Evolutionary conservation across 2,888 invertebrate species (phyloP).

Genomic region (Athrips mouffetella): DNA sequence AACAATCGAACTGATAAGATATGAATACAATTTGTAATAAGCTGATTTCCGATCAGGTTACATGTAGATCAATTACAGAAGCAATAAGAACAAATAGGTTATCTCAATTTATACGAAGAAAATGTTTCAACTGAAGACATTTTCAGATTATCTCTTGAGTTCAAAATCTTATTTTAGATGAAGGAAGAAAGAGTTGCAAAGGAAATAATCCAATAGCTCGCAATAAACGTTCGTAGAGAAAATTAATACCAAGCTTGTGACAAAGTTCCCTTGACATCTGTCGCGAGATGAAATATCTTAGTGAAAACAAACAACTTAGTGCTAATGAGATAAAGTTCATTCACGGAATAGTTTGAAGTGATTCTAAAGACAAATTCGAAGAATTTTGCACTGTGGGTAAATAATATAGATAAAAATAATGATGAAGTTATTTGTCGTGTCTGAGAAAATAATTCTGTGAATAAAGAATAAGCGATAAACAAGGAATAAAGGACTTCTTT

Average conservation of each 20-base stretch:
- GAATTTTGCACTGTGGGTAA: background rate
- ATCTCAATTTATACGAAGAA: background rate
- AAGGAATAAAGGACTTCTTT: no score
- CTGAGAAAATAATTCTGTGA: no score
- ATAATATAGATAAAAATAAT: no score
- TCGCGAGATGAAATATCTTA: constrained; percentile 61
- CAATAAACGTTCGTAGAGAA: constrained; percentile 63
- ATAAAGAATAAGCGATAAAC: no score
- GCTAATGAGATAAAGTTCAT: background rate
- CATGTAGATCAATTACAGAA: background rate
- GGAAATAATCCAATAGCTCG: constrained; percentile 68
- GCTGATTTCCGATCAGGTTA: constrained; percentile 11
- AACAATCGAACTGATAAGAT: constrained; percentile 27
- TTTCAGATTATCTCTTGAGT: constrained; percentile 32
- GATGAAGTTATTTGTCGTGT: no score
- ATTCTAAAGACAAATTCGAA: background rate
- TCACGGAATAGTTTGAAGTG: background rate
- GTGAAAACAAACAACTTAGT: constrained; percentile 31
- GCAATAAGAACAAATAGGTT: constrained; percentile 4
- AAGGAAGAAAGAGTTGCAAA: constrained; percentile 53
- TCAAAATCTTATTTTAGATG: constrained; percentile 50
- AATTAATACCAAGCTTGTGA: constrained; percentile 64
- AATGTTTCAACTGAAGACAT: constrained; percentile 27
- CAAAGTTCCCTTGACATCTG: constrained; percentile 68
- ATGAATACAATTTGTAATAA: constrained; percentile 19